These are phyloP conservation scores for Oreohelix idahoensis DNA, from an alignment of 1,140 invertebrate genomes.

Conservation along the genomic window DNA sequence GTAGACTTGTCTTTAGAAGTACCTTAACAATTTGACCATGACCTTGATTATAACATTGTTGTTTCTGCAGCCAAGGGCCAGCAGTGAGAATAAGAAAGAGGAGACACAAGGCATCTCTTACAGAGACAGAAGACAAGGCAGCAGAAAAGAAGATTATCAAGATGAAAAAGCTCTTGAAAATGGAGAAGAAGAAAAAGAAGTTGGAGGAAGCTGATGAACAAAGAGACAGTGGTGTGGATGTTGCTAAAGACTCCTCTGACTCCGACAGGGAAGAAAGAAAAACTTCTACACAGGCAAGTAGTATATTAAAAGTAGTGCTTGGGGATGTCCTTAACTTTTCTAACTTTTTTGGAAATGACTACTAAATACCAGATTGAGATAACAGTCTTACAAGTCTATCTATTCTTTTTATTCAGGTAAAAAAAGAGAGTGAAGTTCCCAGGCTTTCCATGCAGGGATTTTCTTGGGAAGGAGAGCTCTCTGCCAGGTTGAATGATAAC, in stretches of 20 bases:
- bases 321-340: background rate
- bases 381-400: background rate
- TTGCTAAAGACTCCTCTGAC: background rate
- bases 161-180: constrained; percentile 4
- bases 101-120: background rate
- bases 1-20: too few species aligned
- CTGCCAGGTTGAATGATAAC: constrained; percentile 8
- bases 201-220: constrained; percentile 1
- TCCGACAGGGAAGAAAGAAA: background rate
- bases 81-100: background rate
- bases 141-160: constrained; percentile 3
- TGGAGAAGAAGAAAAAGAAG: constrained; percentile 20
- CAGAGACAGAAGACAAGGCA: background rate
- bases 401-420: background rate
- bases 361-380: background rate
- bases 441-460: constrained; percentile 43
- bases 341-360: too few species aligned
- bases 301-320: background rate
- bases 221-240: constrained; percentile 23
- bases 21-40: background rate
- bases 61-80: background rate
- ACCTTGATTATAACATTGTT: background rate
- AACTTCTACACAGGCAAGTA: background rate
- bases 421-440: background rate
- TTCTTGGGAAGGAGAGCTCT: constrained; percentile 57